Base-by-base conservation (phyloP, 1,140 invertebrate species). In the Drosophila leontia region DNA sequence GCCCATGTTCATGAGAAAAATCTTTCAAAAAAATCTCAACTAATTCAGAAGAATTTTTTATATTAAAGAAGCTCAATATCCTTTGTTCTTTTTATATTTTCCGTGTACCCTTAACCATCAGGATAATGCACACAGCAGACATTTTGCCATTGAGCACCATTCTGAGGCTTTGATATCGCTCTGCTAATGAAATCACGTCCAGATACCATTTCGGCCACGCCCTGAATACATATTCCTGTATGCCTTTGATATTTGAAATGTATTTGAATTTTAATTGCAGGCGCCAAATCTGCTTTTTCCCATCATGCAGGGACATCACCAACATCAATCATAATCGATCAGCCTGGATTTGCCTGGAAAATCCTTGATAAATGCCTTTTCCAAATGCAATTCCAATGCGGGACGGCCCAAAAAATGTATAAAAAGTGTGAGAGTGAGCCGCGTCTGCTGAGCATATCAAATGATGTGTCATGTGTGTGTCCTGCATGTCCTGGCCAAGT, bases 381-480 rank as follows among this genome's bases (percentile, higher is more conserved):
- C 84, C 84, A 85, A 90, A 90, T 91, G 85, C 85, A 90, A 90
- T 91, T 90, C 81, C 84, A 85, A 90, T 85, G 85, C 71, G 63
- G 76, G 56, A 56, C 23, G 41, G 42, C 65, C 79, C 75, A 53
- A 72, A 86, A 80, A 86, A 42, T 3, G 1, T 13, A 23, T 23
- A 45, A 13, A 50, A 51, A 17, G 9, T 11, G 9, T 12, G 39
- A 17, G 32, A 23, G 13, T 41, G 50, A 47, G 55, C 50, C 41
- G 37, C 75, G 64, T 44, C 57, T 68, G 61, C 50, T 34, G 32
- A 57, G 69, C 77, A 80, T 85, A 65, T 82, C 59, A 78, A 78
- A 85, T 81, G 82, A 69, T 82, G 50, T 80, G 58, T 68, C 63
- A 75, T 64, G 51, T 78, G 81, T 77, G 57, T 78, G 81, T 81